Evolutionary conservation across 2,113 vertebrate genomes (phyloP).

Genomic region (Macrotus californicus): DNA sequence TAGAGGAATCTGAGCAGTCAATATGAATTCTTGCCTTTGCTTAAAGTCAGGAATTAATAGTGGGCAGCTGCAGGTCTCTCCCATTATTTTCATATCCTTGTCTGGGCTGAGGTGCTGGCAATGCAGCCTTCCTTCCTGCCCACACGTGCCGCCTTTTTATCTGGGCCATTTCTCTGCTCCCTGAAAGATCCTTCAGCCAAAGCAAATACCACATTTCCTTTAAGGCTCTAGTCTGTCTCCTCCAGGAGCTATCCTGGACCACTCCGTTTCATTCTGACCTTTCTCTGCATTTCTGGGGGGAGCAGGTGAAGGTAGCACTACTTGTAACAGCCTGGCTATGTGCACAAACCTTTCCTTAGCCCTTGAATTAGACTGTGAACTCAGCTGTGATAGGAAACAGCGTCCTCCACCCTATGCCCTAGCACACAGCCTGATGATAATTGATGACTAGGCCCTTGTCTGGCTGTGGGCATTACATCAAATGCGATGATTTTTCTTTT

Average conservation of each 20-base stretch:
- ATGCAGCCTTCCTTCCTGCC: conserved; percentile 53
- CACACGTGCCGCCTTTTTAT: conserved; percentile 50
- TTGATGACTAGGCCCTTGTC: not conserved
- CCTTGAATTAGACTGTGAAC: not conserved
- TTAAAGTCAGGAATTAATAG: conserved; percentile 20
- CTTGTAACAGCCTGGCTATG: not conserved
- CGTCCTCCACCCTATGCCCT: not conserved
- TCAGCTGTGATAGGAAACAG: not conserved
- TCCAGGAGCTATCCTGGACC: not conserved
- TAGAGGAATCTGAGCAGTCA: not conserved
- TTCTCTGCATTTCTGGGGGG: not conserved
- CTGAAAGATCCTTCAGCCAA: conserved; percentile 41
- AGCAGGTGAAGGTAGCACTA: not conserved
- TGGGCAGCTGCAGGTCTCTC: conserved; percentile 3
- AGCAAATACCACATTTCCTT: conserved; percentile 61
- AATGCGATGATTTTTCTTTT: not conserved
- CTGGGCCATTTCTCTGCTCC: conserved; percentile 47
- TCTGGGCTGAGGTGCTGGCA: conserved; percentile 44
- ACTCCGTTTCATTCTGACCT: not conserved
- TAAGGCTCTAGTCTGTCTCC: conserved; percentile 16
- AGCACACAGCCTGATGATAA: not conserved
- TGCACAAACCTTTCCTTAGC: not conserved
- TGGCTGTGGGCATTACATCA: not conserved
- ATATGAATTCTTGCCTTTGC: conserved; percentile 10
- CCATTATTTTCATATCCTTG: conserved; percentile 12